Evolutionary conservation across 1,140 invertebrate genomes (phyloP).

Genomic region (Zaprionus africanus): DNA sequence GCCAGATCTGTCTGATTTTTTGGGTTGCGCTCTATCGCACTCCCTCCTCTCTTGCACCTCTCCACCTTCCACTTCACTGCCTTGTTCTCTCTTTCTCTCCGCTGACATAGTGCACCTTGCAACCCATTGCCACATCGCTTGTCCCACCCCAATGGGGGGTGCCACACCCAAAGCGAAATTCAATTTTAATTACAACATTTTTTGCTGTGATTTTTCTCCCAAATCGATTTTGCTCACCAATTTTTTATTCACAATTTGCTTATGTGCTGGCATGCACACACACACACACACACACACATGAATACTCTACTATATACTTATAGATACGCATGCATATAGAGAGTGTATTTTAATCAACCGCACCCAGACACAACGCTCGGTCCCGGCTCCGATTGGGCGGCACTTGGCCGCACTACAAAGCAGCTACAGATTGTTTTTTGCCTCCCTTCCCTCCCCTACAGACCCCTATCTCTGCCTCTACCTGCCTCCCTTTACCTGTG

Average conservation of each 20-base stretch:
- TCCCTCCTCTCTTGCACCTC: neutral
- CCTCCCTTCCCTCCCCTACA: neutral
- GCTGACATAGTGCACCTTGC: slow-evolving; percentile 31
- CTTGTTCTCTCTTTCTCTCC: neutral
- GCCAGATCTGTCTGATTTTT: slow-evolving; percentile 37
- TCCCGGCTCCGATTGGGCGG: slow-evolving; percentile 42
- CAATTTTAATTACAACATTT: slow-evolving; percentile 78
- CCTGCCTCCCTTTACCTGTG: neutral
- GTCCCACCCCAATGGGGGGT: slow-evolving; percentile 43
- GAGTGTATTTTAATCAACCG: slow-evolving; percentile 75
- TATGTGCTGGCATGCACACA: slow-evolving; percentile 22
- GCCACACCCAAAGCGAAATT: slow-evolving; percentile 67
- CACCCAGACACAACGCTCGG: slow-evolving; percentile 64
- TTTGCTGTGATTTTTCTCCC: slow-evolving; percentile 42
- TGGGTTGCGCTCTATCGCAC: neutral
- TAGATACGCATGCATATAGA: slow-evolving; percentile 14
- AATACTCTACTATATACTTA: slow-evolving; percentile 33
- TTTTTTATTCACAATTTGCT: slow-evolving; percentile 59
- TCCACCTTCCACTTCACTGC: neutral
- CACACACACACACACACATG: neutral
- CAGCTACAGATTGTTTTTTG: slow-evolving; percentile 74
- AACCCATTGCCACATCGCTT: slow-evolving; percentile 38
- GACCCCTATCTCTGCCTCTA: no score
- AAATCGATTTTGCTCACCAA: slow-evolving; percentile 72
- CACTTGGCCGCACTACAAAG: slow-evolving; percentile 73